phyloP scores from a whole-genome alignment of 2,888 invertebrate species.

The Nymphalis c-album region DNA sequence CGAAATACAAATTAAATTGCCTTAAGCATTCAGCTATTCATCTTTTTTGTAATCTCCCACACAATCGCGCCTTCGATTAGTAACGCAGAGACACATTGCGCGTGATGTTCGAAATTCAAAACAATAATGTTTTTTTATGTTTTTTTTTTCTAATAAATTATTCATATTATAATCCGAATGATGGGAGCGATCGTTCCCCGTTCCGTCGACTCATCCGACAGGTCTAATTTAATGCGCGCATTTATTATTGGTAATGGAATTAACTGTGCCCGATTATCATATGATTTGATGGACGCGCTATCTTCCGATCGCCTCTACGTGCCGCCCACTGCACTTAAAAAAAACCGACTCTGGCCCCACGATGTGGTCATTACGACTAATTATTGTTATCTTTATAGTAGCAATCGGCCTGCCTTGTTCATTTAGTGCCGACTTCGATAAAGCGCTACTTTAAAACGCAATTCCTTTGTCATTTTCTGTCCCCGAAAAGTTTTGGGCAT shows the following conservation, averaged over 20 bases:
- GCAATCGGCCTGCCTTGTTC: conserved; percentile 72
- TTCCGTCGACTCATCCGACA: conserved; percentile 79
- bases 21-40: conserved; percentile 17
- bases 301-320: conserved; percentile 66
- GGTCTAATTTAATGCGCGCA: conserved; percentile 80
- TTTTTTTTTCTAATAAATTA: conserved; percentile 76
- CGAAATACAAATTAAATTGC: conserved; percentile 8
- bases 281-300: conserved; percentile 80
- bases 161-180: conserved; percentile 80
- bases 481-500: conserved; percentile 49
- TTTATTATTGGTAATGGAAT: conserved; percentile 82
- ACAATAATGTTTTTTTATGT: conserved; percentile 65
- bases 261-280: conserved; percentile 80
- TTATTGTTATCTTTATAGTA: conserved; percentile 80
- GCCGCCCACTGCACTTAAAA: conserved; percentile 74
- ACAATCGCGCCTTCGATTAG: conserved; percentile 32
- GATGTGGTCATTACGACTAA: conserved; percentile 76
- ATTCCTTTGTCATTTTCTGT: conserved; percentile 68
- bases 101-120: conserved; percentile 69
- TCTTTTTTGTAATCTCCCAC: conserved; percentile 33
- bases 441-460: conserved; percentile 66
- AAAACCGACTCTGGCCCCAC: conserved; percentile 56
- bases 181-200: conserved; percentile 69
- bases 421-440: conserved; percentile 62
- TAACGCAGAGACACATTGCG: conserved; percentile 41